phyloP scores from a whole-genome alignment of 2,113 vertebrate species.

The Solenodon paradoxus region DNA sequence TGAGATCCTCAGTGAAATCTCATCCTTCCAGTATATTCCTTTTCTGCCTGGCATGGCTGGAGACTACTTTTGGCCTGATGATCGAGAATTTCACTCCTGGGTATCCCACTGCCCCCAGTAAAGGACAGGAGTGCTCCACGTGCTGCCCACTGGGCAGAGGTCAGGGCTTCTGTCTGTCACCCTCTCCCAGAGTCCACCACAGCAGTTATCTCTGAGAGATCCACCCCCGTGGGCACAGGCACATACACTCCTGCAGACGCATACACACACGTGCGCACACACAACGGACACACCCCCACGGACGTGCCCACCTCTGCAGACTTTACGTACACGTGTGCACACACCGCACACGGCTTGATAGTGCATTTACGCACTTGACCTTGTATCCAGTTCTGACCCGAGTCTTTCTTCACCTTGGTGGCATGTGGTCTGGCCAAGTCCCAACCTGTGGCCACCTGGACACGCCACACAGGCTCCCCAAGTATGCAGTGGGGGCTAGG shows the following conservation, averaged over 20 bases:
- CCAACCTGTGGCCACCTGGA: background rate
- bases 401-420: too few species aligned
- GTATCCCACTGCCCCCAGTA: too few species aligned
- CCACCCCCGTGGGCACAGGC: too few species aligned
- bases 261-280: too few species aligned
- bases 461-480: too few species aligned
- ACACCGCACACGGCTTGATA: background rate
- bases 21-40: background rate
- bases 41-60: background rate
- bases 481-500: background rate
- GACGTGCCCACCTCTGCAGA: too few species aligned
- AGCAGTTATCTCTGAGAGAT: too few species aligned
- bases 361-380: background rate
- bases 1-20: background rate
- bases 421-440: background rate
- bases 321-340: background rate
- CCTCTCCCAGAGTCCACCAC: too few species aligned
- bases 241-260: background rate
- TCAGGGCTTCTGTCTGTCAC: background rate
- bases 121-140: background rate
- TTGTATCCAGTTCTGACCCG: background rate
- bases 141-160: background rate
- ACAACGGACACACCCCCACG: background rate
- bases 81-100: rapidly evolving
- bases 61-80: background rate